These are phyloP conservation scores for Hippoglossus stenolepis DNA, from an alignment of 2,113 vertebrate species.

Conservation along the genomic window DNA sequence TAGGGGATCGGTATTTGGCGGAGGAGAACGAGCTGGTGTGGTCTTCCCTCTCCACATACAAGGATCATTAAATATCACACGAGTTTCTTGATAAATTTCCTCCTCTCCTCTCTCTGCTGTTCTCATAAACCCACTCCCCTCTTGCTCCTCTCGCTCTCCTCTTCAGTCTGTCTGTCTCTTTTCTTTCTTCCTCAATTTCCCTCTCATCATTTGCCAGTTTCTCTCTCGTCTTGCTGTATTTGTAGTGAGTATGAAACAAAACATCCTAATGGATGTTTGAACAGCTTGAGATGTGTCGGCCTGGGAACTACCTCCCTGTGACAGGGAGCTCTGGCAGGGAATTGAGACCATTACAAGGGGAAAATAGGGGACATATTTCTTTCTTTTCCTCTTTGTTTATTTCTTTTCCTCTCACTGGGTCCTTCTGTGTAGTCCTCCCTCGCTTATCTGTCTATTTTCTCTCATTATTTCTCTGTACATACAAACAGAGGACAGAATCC, in stretches of 20 bases:
- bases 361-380: slow-evolving; percentile 75
- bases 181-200: slow-evolving; percentile 71
- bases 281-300: slow-evolving; percentile 85
- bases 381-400: slow-evolving; percentile 70
- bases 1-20: slow-evolving; percentile 85
- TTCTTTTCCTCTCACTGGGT: slow-evolving; percentile 50
- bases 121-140: slow-evolving; percentile 66
- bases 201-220: slow-evolving; percentile 60
- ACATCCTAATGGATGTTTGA: slow-evolving; percentile 86
- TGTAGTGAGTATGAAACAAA: slow-evolving; percentile 80
- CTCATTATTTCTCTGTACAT: slow-evolving; percentile 63
- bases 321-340: slow-evolving; percentile 79
- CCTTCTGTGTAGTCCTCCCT: slow-evolving; percentile 45
- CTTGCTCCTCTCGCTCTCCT: slow-evolving; percentile 50
- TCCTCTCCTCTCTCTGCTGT: slow-evolving; percentile 71
- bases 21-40: slow-evolving; percentile 82
- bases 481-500: slow-evolving; percentile 65
- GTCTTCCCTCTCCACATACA: slow-evolving; percentile 80
- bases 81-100: slow-evolving; percentile 79
- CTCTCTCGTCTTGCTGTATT: slow-evolving; percentile 74
- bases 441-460: slow-evolving; percentile 53
- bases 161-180: slow-evolving; percentile 57
- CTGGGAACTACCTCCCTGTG: slow-evolving; percentile 81
- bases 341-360: slow-evolving; percentile 76
- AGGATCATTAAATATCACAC: slow-evolving; percentile 79